Evolutionary conservation across 2,888 invertebrate species (phyloP).

Genomic region (Rhabditoides inermis): DNA sequence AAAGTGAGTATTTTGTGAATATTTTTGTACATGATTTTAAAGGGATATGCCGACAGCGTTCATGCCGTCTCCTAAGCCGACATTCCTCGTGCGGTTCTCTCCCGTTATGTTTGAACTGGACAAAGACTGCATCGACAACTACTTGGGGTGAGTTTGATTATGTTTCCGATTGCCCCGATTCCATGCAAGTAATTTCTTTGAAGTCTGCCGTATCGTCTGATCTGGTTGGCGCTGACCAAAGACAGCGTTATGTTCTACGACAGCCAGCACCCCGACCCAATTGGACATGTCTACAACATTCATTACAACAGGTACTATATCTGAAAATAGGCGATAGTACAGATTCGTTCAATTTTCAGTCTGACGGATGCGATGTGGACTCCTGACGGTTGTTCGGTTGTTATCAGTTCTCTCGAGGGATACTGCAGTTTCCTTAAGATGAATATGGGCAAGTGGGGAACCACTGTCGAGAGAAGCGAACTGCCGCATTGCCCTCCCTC

Average conservation of each 20-base stretch:
- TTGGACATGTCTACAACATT: constrained; percentile 71
- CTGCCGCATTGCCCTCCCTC: too few species aligned
- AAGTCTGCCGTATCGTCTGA: constrained; percentile 69
- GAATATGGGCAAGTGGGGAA: constrained; percentile 47
- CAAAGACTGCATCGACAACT: constrained; percentile 19
- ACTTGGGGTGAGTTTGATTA: constrained; percentile 15
- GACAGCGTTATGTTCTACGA: constrained; percentile 74
- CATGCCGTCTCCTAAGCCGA: constrained; percentile 59
- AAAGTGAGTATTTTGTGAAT: constrained; percentile 47
- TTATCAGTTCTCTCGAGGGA: constrained; percentile 79
- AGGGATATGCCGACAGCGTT: constrained; percentile 20
- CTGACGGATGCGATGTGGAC: constrained; percentile 83
- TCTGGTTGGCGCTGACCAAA: constrained; percentile 84
- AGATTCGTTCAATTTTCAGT: too few species aligned
- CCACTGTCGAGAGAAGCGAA: too few species aligned
- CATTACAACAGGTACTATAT: constrained; percentile 78
- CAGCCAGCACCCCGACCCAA: constrained; percentile 72
- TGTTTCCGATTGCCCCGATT: not conserved
- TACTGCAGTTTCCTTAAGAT: constrained; percentile 79
- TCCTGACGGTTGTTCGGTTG: constrained; percentile 67
- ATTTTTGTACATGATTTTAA: constrained; percentile 3
- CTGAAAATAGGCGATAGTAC: too few species aligned
- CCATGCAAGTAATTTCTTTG: constrained; percentile 6
- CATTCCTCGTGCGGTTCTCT: constrained; percentile 74
- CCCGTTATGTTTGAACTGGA: constrained; percentile 67